Evolutionary conservation across 2,888 invertebrate genomes (phyloP), one percentile per base, ranked within the genome.

Genomic region (Cinara cedri): DNA sequence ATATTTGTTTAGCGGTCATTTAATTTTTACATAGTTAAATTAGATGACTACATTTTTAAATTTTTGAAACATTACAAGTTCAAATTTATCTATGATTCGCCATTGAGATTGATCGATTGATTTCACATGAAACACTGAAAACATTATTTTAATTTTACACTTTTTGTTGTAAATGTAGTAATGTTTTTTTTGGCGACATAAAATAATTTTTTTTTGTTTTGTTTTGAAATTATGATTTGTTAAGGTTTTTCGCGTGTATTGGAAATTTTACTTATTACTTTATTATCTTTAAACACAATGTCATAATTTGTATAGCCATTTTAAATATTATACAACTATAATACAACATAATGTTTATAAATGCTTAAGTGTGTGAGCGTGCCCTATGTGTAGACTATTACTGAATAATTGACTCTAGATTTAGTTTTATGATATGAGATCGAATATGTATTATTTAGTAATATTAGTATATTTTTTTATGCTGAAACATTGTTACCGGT

Each of bases 141-240:
- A 21, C 49, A 75, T 66, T 66, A 51, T 68, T 57, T 76, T 54
- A 66, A 60, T 70, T 68, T 70, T 70, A 78, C 68, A 70, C 21
- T 60, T 70, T 65, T 78, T 70, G 68, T 78, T 78, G 78, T 78
- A 78, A 78, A 78, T 78, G 78, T 78, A 78, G 78, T 78, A 78
- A 78, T 78, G 78, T 68, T 78, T 70, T 60, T 49, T 70, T 60
- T 49, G 21, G 34, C n/a, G 57, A n/a, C 42, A 19, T 13, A 1
- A 21, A 54, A 10, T 24, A 62, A 26, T 66, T 76, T 60, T 34
- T 70, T 34, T 60, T 49, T 55, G 14, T 3, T 57, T 68, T 76
- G 21, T 16, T 60, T 55, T 57, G 34, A 63, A 54, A 62, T 49
- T 75, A 65, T 75, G 65, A 75, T 70, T 78, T 78, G 0, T 57